A percentile compares a stretch with the other conserved stretches of the same genome.
Conservation (phyloP, 2,797 vertebrate genomes). For the Hypotaenidia okinawae region DNA sequence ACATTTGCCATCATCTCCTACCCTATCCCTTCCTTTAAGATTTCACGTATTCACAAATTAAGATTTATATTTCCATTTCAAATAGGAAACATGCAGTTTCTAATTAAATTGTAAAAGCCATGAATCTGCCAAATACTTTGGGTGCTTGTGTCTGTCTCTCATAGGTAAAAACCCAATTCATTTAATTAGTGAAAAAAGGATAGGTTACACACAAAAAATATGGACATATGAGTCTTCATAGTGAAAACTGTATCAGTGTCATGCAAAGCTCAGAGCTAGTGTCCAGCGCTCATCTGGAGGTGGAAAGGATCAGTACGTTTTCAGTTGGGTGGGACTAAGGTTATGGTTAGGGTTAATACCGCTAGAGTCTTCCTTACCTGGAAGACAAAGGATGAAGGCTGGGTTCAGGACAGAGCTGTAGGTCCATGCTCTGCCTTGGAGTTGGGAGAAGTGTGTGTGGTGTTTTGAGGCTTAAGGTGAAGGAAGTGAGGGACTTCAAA, state of each 20-base stretch:
- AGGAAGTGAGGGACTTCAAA: neutral
- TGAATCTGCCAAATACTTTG: neutral
- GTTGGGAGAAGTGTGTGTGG: neutral
- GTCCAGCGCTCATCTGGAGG: neutral
- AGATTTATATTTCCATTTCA: neutral
- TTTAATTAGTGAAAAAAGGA: neutral
- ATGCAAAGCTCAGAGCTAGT: neutral
- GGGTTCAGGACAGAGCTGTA: neutral
- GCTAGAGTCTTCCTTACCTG: neutral
- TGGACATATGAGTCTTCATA: neutral
- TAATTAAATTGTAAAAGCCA: neutral
- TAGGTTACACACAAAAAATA: neutral
- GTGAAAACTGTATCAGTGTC: neutral
- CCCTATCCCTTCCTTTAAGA: neutral
- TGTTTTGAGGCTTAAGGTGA: neutral
- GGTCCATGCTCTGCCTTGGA: neutral
- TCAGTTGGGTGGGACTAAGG: neutral
- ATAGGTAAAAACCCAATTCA: neutral
- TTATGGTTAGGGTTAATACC: neutral
- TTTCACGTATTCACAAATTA: neutral
- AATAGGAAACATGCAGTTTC: neutral
- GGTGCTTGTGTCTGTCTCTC: neutral
- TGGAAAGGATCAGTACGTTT: neutral
- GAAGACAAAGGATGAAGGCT: neutral
- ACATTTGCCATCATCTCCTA: neutral